Percentiles rank a stretch among this genome's conserved stretches.
Conservation (phyloP, 37 sponge, comb jelly and placozoan species). For the Dysidea cf. avara region DNA sequence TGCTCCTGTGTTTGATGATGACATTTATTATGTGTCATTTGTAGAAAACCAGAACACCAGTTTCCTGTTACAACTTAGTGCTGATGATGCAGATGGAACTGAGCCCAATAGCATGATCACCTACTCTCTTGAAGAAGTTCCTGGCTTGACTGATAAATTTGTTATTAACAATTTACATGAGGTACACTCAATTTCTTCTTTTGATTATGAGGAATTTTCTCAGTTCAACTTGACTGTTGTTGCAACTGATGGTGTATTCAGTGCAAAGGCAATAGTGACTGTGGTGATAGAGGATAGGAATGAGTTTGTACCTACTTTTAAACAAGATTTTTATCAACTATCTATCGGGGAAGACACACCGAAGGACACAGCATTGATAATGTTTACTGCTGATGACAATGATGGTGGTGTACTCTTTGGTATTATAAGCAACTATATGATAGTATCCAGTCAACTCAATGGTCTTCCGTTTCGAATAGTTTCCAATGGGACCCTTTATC, state of each 20-base stretch:
- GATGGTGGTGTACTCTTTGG: constrained; percentile 54
- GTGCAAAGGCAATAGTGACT: constrained; percentile 1
- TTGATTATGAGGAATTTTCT: constrained; percentile 56
- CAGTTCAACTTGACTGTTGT: constrained; percentile 10
- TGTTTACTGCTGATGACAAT: constrained; percentile 18
- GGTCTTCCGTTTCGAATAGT: constrained; percentile 30
- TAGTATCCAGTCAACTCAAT: not conserved
- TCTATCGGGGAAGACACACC: constrained; percentile 32
- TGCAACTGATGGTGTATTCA: constrained; percentile 39
- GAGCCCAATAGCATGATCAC: constrained; percentile 9
- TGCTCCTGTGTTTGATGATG: constrained; percentile 32
- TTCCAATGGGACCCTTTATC: constrained; percentile 34
- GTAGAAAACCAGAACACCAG: constrained; percentile 5
- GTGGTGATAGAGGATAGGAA: constrained; percentile 31
- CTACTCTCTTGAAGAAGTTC: constrained; percentile 8
- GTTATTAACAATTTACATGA: not conserved
- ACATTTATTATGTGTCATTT: constrained; percentile 8
- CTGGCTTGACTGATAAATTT: constrained; percentile 7
- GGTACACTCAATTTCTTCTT: not conserved
- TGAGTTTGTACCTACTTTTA: constrained; percentile 45
- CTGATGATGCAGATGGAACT: constrained; percentile 26
- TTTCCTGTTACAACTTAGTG: constrained; percentile 6
- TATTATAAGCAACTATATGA: constrained; percentile 8
- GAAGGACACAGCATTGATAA: constrained; percentile 2
- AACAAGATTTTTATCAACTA: constrained; percentile 22